A percentile compares a stretch with the other conserved stretches of the same genome.
These are phyloP conservation scores for Lucifuga dentata DNA, from an alignment of 2,113 vertebrate species.

Conservation along the genomic window DNA sequence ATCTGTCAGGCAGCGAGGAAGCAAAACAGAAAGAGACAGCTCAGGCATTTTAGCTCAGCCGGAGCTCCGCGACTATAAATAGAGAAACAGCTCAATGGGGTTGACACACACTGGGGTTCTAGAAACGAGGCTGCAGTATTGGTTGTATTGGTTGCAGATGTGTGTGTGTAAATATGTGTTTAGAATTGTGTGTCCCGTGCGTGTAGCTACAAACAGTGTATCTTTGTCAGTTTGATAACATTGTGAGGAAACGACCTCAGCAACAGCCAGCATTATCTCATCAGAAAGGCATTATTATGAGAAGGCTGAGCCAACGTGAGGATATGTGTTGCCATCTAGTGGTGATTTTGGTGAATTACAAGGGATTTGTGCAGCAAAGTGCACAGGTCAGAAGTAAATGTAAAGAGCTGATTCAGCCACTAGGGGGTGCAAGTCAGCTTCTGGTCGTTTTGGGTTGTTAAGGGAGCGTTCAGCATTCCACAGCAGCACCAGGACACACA, in stretches of 20 bases:
- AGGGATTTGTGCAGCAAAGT: not conserved
- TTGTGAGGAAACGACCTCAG: not conserved
- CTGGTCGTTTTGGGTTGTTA: not conserved
- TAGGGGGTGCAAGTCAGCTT: conserved; percentile 47
- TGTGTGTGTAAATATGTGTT: conserved; percentile 17
- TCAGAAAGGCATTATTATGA: conserved; percentile 11
- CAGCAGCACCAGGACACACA: not conserved
- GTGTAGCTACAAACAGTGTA: not conserved
- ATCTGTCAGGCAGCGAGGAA: conserved; percentile 52
- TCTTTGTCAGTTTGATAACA: not conserved
- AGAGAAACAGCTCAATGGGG: conserved; percentile 62
- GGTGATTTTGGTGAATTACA: conserved; percentile 23
- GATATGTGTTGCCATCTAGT: conserved; percentile 53
- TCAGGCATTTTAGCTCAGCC: conserved; percentile 40
- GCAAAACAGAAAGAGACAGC: conserved; percentile 60
- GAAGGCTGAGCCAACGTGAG: not conserved
- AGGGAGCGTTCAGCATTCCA: not conserved
- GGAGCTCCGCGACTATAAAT: conserved; percentile 65
- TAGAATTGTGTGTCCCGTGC: not conserved
- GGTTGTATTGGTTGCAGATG: conserved; percentile 34
- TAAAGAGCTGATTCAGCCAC: conserved; percentile 23
- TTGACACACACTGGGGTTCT: conserved; percentile 54
- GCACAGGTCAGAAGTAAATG: not conserved
- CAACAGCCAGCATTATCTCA: not conserved
- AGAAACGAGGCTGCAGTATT: conserved; percentile 12